phyloP scores from a whole-genome alignment of 2,797 vertebrate species.

The Enteromius argenteus region DNA sequence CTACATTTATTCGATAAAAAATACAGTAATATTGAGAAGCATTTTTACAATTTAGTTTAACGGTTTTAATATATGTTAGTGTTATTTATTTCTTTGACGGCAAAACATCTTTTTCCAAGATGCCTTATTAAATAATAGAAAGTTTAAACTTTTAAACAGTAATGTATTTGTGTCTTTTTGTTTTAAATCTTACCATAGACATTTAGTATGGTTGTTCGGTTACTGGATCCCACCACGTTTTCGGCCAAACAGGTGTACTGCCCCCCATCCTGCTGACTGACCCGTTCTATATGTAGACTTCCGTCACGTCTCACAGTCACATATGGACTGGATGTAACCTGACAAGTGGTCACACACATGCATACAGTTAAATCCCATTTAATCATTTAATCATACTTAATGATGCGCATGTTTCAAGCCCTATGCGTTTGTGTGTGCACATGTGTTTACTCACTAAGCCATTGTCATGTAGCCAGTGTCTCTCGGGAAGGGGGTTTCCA shows the following conservation, averaged over 20 bases:
- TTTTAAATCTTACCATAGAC: slow-evolving; percentile 84
- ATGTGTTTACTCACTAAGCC: slow-evolving; percentile 81
- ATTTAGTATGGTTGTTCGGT: slow-evolving; percentile 85
- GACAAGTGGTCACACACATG: slow-evolving; percentile 11
- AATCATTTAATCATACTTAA: neutral
- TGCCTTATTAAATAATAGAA: neutral
- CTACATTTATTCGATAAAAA: neutral
- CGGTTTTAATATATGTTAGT: neutral
- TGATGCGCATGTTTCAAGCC: neutral
- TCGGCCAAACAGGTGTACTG: slow-evolving; percentile 92
- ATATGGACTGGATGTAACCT: slow-evolving; percentile 90
- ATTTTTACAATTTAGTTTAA: neutral
- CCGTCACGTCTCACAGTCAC: slow-evolving; percentile 87
- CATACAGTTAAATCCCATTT: neutral
- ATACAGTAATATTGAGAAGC: neutral
- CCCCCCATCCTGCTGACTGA: slow-evolving; percentile 86
- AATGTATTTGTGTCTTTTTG: neutral
- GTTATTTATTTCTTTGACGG: neutral
- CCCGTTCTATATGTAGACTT: slow-evolving; percentile 92
- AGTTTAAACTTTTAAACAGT: neutral
- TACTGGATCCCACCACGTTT: slow-evolving; percentile 87
- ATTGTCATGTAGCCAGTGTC: slow-evolving; percentile 91
- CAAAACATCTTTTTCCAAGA: neutral
- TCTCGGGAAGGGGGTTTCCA: slow-evolving; percentile 93
- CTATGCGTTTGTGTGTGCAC: slow-evolving; percentile 1